Percentiles rank a stretch among this genome's conserved stretches.
Conservation (phyloP, 2,113 vertebrate species). For the Electrona antarctica region DNA sequence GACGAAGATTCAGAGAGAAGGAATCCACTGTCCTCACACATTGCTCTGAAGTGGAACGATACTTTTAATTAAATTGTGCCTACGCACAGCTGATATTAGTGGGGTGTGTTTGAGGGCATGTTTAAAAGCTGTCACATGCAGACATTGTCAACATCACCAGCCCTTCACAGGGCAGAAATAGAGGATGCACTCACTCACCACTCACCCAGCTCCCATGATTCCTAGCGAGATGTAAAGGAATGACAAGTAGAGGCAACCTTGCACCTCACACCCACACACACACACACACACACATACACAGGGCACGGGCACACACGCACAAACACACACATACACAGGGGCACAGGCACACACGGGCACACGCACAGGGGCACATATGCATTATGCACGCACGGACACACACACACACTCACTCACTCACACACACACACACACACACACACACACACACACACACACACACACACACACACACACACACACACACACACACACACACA, state of each 20-base stretch:
- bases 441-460: constrained; percentile 19
- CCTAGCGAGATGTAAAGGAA: constrained; percentile 59
- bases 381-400: not conserved
- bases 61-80: no score
- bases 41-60: no score
- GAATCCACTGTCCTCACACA: no score
- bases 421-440: not conserved
- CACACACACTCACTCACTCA: not conserved
- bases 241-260: constrained; percentile 38
- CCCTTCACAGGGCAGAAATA: constrained; percentile 49
- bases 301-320: constrained; percentile 3
- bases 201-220: constrained; percentile 53
- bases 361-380: not conserved
- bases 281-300: not conserved
- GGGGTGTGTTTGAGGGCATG: not conserved
- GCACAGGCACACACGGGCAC: constrained; percentile 4
- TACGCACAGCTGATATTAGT: no score
- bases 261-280: constrained; percentile 8
- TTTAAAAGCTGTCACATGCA: constrained; percentile 8
- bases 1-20: no score
- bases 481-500: constrained; percentile 10
- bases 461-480: constrained; percentile 10
- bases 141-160: constrained; percentile 38
- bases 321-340: not conserved
- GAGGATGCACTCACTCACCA: constrained; percentile 51